phyloP scores from a whole-genome alignment of 2,797 vertebrate species.

The Basileuterus tristriatus region DNA sequence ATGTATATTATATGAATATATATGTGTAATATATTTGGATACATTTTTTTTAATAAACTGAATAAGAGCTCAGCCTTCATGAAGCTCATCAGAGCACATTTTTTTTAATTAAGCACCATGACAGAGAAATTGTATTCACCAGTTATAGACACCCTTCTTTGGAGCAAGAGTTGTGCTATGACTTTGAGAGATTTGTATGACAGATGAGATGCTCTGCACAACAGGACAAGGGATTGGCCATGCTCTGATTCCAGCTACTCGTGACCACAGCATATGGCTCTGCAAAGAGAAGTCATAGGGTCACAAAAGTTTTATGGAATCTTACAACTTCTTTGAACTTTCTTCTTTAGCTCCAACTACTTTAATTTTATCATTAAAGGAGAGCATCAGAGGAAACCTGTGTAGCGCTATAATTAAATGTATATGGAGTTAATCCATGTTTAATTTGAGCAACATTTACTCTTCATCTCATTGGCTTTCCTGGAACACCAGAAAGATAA shows the following conservation, averaged over 20 bases:
- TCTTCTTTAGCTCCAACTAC: not conserved
- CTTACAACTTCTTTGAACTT: not conserved
- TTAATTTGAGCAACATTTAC: not conserved
- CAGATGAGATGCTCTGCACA: not conserved
- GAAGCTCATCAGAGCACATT: not conserved
- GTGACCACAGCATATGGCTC: not conserved
- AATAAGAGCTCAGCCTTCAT: not conserved
- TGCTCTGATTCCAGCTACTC: not conserved
- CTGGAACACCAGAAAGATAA: not conserved
- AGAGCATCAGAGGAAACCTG: not conserved
- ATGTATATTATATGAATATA: not conserved
- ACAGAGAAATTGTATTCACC: not conserved
- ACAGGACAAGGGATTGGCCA: rapidly evolving
- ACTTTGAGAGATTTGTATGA: not conserved
- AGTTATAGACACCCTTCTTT: not conserved
- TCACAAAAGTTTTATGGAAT: not conserved
- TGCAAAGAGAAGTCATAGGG: not conserved
- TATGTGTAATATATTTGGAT: not conserved
- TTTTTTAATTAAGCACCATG: not conserved
- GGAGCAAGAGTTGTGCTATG: not conserved
- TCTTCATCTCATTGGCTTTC: not conserved
- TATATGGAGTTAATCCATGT: not conserved
- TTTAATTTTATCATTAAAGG: conserved; percentile 4
- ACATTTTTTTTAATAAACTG: not conserved
- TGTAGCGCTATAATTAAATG: not conserved